These are phyloP conservation scores for Montipora cactus DNA, from an alignment of 64 coral and sea anemone genomes.

Conservation along the genomic window DNA sequence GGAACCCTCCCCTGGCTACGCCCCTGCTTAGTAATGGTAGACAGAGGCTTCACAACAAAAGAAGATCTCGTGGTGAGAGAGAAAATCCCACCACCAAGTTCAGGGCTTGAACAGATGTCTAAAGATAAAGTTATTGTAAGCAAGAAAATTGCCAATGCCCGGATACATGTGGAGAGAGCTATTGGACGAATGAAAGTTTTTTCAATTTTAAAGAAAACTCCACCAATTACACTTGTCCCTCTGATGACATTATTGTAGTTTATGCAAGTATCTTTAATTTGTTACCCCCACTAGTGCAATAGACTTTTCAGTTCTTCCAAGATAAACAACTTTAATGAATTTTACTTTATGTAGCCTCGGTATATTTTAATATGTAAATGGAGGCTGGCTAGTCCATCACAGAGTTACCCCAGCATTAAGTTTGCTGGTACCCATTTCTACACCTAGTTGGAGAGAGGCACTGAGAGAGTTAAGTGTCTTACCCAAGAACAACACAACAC, in stretches of 20 bases:
- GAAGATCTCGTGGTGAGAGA: conserved; percentile 38
- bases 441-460: too few relatives aligned
- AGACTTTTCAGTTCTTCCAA: not conserved
- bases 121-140: conserved; percentile 37
- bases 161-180: conserved; percentile 68
- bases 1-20: too few relatives aligned
- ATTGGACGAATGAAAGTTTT: conserved; percentile 71
- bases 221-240: conserved; percentile 49
- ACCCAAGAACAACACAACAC: too few relatives aligned
- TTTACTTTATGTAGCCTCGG: too few relatives aligned
- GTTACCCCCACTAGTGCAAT: conserved; percentile 37
- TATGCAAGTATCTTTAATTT: conserved; percentile 55
- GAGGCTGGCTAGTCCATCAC: too few relatives aligned
- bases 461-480: too few relatives aligned
- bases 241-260: conserved; percentile 60
- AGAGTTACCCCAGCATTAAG: too few relatives aligned
- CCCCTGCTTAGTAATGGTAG: too few relatives aligned
- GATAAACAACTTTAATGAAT: not conserved
- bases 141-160: conserved; percentile 67
- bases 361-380: too few relatives aligned
- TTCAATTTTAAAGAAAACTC: conserved; percentile 47
- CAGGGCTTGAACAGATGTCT: not conserved
- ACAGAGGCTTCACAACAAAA: conserved; percentile 50
- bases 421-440: too few relatives aligned
- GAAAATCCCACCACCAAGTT: conserved; percentile 65